Percentiles rank a stretch among this genome's conserved stretches.
phyloP scores from a whole-genome alignment of 2,888 invertebrate species.

The Drosophila maculinotata region DNA sequence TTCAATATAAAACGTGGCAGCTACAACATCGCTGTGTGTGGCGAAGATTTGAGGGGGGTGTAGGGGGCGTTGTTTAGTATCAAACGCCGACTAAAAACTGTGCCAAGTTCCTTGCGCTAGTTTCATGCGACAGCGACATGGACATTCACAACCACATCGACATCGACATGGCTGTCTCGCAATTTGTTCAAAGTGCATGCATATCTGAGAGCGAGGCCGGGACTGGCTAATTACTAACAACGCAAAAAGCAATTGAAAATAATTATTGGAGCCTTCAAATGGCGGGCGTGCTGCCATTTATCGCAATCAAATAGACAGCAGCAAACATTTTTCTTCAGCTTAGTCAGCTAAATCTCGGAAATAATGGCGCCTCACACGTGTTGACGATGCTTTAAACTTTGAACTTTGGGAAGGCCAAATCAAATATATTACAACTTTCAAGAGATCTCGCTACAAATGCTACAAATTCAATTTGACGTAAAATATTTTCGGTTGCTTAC shows the following conservation, averaged over 20 bases:
- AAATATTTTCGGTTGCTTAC: conserved; percentile 53
- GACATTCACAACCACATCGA: conserved; percentile 41
- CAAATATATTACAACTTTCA: conserved; percentile 17
- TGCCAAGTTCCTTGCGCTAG: conserved; percentile 79
- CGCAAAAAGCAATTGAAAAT: conserved; percentile 62
- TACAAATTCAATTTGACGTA: conserved; percentile 26
- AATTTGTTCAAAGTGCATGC: conserved; percentile 56
- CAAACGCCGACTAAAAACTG: conserved; percentile 72
- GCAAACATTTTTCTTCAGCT: conserved; percentile 27
- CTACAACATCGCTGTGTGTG: conserved; percentile 4
- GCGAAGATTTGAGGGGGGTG: background rate
- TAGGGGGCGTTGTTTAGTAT: conserved; percentile 41
- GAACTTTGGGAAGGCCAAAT: conserved; percentile 67
- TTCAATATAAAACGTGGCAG: conserved; percentile 46
- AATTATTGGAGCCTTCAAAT: conserved; percentile 70
- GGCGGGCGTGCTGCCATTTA: conserved; percentile 54
- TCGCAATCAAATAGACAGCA: conserved; percentile 38
- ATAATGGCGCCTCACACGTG: conserved; percentile 16
- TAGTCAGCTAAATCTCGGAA: conserved; percentile 41
- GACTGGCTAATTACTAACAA: conserved; percentile 69
- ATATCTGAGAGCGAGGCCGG: conserved; percentile 46
- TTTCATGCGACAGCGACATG: conserved; percentile 74
- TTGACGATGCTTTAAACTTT: conserved; percentile 34
- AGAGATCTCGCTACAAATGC: conserved; percentile 4
- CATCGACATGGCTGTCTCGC: conserved; percentile 50